These are phyloP conservation scores for Anarrhichthys ocellatus DNA, from an alignment of 2,113 vertebrate genomes.

Conservation along the genomic window DNA sequence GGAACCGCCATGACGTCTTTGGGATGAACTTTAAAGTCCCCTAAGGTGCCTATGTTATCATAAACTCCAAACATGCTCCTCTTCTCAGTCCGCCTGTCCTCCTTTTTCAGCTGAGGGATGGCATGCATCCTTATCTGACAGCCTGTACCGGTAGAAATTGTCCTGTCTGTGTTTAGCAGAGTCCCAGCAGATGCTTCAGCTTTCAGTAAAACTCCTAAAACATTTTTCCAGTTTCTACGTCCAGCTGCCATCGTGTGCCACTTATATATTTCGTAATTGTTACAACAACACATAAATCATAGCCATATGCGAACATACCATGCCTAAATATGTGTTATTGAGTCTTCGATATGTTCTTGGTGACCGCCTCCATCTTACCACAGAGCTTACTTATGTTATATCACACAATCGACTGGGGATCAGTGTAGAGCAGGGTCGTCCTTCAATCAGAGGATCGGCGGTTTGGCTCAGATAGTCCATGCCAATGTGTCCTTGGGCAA, in stretches of 20 bases:
- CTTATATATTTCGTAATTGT: neutral
- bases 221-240: conserved; percentile 61
- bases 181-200: conserved; percentile 62
- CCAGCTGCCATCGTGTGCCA: neutral
- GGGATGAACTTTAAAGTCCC: conserved; percentile 90
- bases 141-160: conserved; percentile 71
- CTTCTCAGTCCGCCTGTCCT: conserved; percentile 94
- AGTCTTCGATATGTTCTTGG: conserved; percentile 9
- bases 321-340: conserved; percentile 28
- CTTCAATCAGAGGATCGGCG: no score
- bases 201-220: conserved; percentile 68
- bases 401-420: conserved; percentile 63
- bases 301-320: accelerated
- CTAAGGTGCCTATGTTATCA: conserved; percentile 95
- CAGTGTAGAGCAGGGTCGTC: no score
- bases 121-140: no score
- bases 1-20: conserved; percentile 89
- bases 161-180: conserved; percentile 57
- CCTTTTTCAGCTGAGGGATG: conserved; percentile 81
- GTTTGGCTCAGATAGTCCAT: no score
- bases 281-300: neutral
- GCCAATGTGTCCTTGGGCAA: no score
- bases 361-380: conserved; percentile 66
- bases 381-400: neutral
- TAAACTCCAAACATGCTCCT: conserved; percentile 92